Base-by-base conservation (phyloP, 2,888 invertebrate genomes). In the Macrophya annulata region DNA sequence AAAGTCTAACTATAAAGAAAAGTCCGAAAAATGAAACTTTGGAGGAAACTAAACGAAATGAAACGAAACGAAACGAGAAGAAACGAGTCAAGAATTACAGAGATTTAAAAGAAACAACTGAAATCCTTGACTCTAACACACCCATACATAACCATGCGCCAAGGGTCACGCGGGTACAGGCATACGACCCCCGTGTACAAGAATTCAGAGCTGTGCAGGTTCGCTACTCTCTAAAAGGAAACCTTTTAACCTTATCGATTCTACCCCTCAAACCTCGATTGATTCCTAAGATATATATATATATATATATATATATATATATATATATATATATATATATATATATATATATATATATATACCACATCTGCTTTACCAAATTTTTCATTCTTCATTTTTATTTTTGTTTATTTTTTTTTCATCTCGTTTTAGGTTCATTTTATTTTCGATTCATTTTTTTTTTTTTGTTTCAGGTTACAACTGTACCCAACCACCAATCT, bases 401-500 rank as follows among this genome's bases (percentile, higher is more conserved):
- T n/a, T 68, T 68, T 37, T 17, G 12, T 25, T 68, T 17, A 17
- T 31, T 21, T 12, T 45, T 31, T 72, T 68, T 85, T 43, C 65
- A 71, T 86, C 86, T 48, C 86, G 85, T 92, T 92, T 74, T 91
- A 93, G 93, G 92, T 93, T 89, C 8, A 37, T 31, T 21, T 12
- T 6, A 37, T 31, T 21, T 12, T 45, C 71, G 17, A n/a, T 51
- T 17, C 51, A 25, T 45, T 83, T 68, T 72, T 72, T 85, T 43
- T 71, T 72, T 86, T 86, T 48, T 86, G 85, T 92, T 92, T 74
- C 91, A 93, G 93, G 92, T 93, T 89, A 93, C 93, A 86, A 92
- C 93, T 76, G 91, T 93, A 90, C 92, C 93, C 88, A 91, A 93
- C 91, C 91, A 92, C 91, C 91, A 92, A 89, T 90, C 90, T 88